These are phyloP conservation scores for Protophormia terraenovae DNA, from an alignment of 2,888 invertebrate genomes.

Conservation along the genomic window DNA sequence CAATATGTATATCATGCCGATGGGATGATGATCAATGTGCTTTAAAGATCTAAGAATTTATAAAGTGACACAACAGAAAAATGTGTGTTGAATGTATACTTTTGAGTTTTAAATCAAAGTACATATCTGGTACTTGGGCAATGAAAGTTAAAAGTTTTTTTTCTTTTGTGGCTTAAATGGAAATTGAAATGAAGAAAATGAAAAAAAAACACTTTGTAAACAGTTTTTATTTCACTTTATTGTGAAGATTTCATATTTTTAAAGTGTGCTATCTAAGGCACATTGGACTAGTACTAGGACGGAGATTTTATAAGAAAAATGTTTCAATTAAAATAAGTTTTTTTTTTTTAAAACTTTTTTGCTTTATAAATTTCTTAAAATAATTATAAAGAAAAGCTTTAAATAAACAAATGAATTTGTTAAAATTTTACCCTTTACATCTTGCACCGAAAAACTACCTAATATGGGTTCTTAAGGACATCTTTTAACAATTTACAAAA, in stretches of 20 bases:
- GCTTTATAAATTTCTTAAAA: too few species aligned
- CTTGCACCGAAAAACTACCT: too few species aligned
- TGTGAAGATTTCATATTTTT: not conserved
- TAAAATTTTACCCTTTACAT: too few species aligned
- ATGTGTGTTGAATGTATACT: not conserved
- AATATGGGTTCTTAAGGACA: too few species aligned
- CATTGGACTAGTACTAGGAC: too few species aligned
- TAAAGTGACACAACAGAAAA: constrained; percentile 76
- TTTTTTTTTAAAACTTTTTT: too few species aligned
- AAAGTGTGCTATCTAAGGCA: constrained; percentile 32
- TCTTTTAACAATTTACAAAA: too few species aligned
- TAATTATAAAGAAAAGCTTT: too few species aligned
- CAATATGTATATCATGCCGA: not conserved
- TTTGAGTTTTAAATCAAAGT: constrained; percentile 44
- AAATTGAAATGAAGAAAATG: constrained; percentile 15
- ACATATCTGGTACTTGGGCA: constrained; percentile 9
- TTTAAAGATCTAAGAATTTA: constrained; percentile 74
- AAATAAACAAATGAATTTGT: too few species aligned
- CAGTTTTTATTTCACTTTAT: not conserved
- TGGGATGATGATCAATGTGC: constrained; percentile 51
- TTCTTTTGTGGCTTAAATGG: constrained; percentile 21
- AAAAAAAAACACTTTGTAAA: constrained; percentile 28
- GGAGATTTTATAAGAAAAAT: too few species aligned
- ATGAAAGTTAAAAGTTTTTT: constrained; percentile 47
- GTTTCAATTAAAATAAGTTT: too few species aligned